Percentiles rank a stretch among this genome's conserved stretches.
phyloP scores from a whole-genome alignment of 2,888 invertebrate genomes.

The Pollenia angustigena region DNA sequence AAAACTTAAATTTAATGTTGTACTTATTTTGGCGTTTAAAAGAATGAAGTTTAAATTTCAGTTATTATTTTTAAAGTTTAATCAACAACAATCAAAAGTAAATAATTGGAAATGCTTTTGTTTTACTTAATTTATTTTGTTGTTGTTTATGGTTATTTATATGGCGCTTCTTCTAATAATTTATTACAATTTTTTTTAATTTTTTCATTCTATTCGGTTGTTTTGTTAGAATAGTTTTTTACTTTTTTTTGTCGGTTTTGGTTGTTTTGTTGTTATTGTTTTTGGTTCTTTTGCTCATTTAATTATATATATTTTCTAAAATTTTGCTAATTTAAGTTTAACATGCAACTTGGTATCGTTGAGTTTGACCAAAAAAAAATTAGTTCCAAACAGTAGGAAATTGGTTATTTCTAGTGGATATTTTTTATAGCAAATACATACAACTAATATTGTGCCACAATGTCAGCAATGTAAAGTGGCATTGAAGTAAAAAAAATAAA shows the following conservation, averaged over 20 bases:
- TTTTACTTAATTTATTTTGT: slow-evolving; percentile 39
- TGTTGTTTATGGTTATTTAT: neutral
- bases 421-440: slow-evolving; percentile 24
- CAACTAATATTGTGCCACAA: neutral
- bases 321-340: slow-evolving; percentile 50
- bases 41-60: no score
- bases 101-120: slow-evolving; percentile 42
- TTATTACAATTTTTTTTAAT: no score
- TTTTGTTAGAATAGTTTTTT: no score
- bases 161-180: no score
- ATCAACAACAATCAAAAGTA: slow-evolving; percentile 30
- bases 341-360: slow-evolving; percentile 46
- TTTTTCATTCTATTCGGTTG: no score
- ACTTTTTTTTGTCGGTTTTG: neutral
- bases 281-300: slow-evolving; percentile 42
- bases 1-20: no score
- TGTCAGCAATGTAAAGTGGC: slow-evolving; percentile 12
- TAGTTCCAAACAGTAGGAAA: slow-evolving; percentile 21
- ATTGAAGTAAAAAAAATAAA: slow-evolving; percentile 47
- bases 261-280: slow-evolving; percentile 9
- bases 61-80: no score
- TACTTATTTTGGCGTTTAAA: no score
- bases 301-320: slow-evolving; percentile 37
- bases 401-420: slow-evolving; percentile 6
- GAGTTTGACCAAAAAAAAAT: slow-evolving; percentile 8